These are phyloP conservation scores for Lepidiolamprologus cunningtoni DNA, from an alignment of 2,113 vertebrate species.

Conservation along the genomic window DNA sequence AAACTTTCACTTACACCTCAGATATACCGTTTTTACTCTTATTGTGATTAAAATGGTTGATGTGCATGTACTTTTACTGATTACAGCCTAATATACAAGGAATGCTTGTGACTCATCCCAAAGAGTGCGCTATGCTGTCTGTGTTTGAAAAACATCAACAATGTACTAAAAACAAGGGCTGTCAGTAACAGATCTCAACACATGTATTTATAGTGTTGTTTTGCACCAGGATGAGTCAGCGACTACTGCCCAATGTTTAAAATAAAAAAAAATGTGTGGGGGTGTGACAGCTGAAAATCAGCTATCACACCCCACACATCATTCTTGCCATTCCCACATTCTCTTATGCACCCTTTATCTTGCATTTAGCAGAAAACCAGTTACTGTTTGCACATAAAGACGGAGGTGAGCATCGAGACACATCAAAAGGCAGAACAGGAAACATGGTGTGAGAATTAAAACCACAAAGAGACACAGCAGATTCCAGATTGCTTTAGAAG, in stretches of 20 bases:
- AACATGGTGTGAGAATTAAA: background rate
- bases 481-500: conserved; percentile 68
- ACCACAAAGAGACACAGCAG: conserved; percentile 26
- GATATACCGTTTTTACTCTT: background rate
- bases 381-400: background rate
- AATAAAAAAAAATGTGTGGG: background rate
- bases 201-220: background rate
- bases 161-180: background rate
- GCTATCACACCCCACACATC: background rate
- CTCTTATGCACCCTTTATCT: background rate
- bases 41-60: background rate
- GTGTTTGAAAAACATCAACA: background rate
- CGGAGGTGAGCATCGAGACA: background rate
- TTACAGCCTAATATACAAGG: background rate
- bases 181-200: background rate
- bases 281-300: background rate
- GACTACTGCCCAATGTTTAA: background rate
- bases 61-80: background rate
- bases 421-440: background rate
- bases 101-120: background rate
- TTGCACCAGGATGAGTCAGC: background rate
- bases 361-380: background rate
- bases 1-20: background rate
- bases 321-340: background rate
- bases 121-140: background rate